These are phyloP conservation scores for Aradophagus sp. DNA, from an alignment of 1,140 invertebrate species.

Conservation along the genomic window DNA sequence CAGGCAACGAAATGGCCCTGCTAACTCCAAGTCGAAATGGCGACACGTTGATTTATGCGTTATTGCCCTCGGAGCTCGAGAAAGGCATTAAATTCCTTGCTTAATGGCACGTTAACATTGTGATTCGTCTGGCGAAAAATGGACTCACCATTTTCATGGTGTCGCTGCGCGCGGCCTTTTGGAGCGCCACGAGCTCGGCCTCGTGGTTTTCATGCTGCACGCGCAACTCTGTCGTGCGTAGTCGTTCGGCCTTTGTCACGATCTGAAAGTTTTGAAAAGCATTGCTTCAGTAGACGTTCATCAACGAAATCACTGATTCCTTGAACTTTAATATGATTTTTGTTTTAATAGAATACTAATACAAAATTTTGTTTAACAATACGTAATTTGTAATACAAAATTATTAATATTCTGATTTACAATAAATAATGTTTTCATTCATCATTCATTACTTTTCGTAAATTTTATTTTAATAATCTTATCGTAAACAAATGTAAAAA, in stretches of 20 bases:
- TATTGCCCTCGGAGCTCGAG: conserved; percentile 24
- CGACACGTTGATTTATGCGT: conserved; percentile 37
- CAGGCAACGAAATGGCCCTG: conserved; percentile 13
- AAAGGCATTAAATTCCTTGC: conserved; percentile 45
- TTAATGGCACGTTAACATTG: conserved; percentile 39
- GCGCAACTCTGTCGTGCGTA: conserved; percentile 59
- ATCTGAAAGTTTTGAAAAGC: conserved; percentile 46
- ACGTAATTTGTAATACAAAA: too few species aligned
- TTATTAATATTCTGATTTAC: too few species aligned
- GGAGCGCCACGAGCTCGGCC: conserved; percentile 58
- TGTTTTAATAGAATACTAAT: too few species aligned
- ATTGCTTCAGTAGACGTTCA: too few species aligned
- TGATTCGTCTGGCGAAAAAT: conserved; percentile 33
- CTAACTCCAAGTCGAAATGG: conserved; percentile 18
- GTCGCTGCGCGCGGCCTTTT: conserved; percentile 62
- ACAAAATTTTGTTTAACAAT: too few species aligned
- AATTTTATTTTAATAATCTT: neutral
- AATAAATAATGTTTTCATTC: too few species aligned
- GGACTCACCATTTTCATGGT: conserved; percentile 67
- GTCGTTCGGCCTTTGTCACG: conserved; percentile 59
- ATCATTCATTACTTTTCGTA: neutral
- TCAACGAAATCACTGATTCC: too few species aligned
- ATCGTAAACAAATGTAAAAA: too few species aligned
- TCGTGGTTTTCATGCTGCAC: conserved; percentile 66
- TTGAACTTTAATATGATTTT: too few species aligned